Conservation (phyloP, 2,797 vertebrate species). For the Premnoplex brunnescens region DNA sequence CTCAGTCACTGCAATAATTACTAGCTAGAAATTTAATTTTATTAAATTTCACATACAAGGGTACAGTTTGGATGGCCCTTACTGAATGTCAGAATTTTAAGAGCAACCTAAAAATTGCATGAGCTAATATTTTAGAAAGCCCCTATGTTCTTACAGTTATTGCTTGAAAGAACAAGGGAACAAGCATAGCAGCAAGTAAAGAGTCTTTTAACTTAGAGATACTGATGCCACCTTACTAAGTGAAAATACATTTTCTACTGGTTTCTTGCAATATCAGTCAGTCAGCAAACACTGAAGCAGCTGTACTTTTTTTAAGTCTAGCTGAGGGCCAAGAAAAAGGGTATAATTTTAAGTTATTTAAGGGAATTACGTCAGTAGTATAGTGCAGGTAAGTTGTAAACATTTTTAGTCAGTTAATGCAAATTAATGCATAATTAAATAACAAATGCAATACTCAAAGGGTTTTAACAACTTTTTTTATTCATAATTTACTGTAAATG, state of each 20-base stretch:
- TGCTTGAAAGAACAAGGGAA: slow-evolving; percentile 4
- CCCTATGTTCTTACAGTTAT: background rate
- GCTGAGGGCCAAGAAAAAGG: background rate
- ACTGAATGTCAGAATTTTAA: slow-evolving; percentile 1
- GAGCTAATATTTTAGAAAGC: background rate
- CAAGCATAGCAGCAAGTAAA: background rate
- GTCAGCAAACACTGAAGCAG: slow-evolving; percentile 47
- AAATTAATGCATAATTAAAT: slow-evolving; percentile 72
- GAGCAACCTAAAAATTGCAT: slow-evolving; percentile 7
- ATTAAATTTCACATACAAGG: slow-evolving; percentile 37
- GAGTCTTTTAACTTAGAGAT: background rate
- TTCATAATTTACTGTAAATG: slow-evolving; percentile 89
- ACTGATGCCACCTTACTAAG: slow-evolving; percentile 42
- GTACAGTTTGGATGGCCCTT: slow-evolving; percentile 31
- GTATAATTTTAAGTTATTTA: slow-evolving; percentile 56
- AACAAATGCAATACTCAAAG: slow-evolving; percentile 84
- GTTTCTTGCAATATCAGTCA: slow-evolving; percentile 40
- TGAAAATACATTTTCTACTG: slow-evolving; percentile 37
- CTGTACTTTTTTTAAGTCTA: slow-evolving; percentile 9
- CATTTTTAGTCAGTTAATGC: slow-evolving; percentile 70
- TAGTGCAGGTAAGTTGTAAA: slow-evolving; percentile 67
- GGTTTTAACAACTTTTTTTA: slow-evolving; percentile 81
- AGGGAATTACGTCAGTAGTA: slow-evolving; percentile 55
- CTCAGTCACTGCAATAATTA: slow-evolving; percentile 56
- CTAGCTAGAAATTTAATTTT: slow-evolving; percentile 55